These are phyloP conservation scores for Oligia latruncula DNA, from an alignment of 2,888 invertebrate genomes.

Conservation along the genomic window DNA sequence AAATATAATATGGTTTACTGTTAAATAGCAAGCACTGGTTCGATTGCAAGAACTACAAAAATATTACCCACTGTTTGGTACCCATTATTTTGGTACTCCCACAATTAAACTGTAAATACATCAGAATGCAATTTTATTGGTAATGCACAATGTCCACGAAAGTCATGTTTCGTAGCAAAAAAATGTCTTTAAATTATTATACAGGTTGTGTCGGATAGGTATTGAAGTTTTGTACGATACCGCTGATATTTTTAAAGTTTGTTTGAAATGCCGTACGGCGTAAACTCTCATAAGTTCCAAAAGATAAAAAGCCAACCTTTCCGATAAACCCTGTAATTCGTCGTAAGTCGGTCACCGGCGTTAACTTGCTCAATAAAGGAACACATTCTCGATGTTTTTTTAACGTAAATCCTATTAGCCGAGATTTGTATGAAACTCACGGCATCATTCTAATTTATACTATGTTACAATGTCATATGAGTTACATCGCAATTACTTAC, in stretches of 20 bases:
- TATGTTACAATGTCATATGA: background rate
- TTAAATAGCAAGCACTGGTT: background rate
- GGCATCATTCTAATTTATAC: background rate
- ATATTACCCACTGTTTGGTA: background rate
- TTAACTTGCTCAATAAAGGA: background rate
- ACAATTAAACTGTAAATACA: background rate
- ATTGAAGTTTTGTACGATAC: background rate
- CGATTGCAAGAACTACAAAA: background rate
- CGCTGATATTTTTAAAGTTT: too few relatives aligned
- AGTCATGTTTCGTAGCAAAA: background rate
- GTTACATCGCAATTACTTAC: background rate
- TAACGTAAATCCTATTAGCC: background rate
- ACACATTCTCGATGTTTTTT: background rate
- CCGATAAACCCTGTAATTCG: background rate
- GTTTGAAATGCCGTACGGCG: too few relatives aligned
- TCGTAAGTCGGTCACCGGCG: background rate
- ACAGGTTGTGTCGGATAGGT: background rate
- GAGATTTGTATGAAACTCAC: background rate
- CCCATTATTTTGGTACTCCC: background rate
- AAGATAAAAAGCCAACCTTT: background rate
- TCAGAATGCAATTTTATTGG: background rate
- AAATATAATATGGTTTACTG: background rate
- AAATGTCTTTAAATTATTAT: background rate
- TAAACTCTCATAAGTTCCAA: too few relatives aligned
- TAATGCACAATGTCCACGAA: background rate